These are phyloP conservation scores for Malthinus seriepunctatus DNA, from an alignment of 2,888 invertebrate species.

Conservation along the genomic window DNA sequence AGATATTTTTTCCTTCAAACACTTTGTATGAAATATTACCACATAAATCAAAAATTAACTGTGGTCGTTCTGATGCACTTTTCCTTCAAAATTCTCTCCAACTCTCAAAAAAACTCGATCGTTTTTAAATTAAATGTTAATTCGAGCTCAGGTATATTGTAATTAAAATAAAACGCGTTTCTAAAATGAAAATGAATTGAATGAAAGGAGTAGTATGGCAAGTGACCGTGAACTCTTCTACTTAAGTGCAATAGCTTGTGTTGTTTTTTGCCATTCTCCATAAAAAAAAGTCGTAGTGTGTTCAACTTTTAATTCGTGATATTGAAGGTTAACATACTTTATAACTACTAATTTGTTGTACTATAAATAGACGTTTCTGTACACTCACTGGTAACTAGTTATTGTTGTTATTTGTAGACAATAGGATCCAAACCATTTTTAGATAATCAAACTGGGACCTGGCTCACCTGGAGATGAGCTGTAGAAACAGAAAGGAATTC, in stretches of 20 bases:
- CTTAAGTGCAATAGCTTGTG: conserved; percentile 32
- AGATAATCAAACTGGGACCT: too few species aligned
- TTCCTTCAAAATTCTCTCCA: too few species aligned
- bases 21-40: too few species aligned
- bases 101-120: too few species aligned
- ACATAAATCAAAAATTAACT: too few species aligned
- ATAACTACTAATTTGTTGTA: conserved; percentile 23
- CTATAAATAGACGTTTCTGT: conserved; percentile 1
- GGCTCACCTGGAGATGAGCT: too few species aligned
- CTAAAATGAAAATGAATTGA: conserved; percentile 33
- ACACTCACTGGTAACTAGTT: not conserved
- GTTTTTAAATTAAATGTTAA: conserved; percentile 14
- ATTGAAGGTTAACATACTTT: conserved; percentile 30
- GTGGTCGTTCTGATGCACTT: too few species aligned
- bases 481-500: too few species aligned
- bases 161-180: conserved; percentile 10
- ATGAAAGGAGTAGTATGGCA: conserved; percentile 32
- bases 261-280: conserved; percentile 25
- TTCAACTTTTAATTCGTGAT: conserved; percentile 30
- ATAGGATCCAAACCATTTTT: too few species aligned
- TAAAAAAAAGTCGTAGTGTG: conserved; percentile 27
- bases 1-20: too few species aligned
- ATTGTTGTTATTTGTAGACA: too few species aligned
- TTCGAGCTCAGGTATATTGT: conserved; percentile 22
- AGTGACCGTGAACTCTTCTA: conserved; percentile 32